These are phyloP conservation scores for Celastrina argiolus DNA, from an alignment of 2,888 invertebrate genomes.

Conservation along the genomic window DNA sequence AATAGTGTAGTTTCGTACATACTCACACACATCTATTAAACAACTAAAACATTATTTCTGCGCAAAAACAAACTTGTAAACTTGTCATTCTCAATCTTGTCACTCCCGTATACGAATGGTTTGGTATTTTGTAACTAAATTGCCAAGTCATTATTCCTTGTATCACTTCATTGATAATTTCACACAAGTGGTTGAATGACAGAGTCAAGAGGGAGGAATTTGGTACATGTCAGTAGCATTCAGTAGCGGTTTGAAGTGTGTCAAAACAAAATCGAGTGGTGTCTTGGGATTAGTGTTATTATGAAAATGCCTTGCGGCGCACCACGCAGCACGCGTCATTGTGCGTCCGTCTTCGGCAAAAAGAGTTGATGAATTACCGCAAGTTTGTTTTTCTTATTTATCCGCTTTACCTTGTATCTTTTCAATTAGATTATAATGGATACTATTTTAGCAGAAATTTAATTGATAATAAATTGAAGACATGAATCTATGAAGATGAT, in stretches of 20 bases:
- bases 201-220: constrained; percentile 46
- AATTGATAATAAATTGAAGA: no score
- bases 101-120: not conserved
- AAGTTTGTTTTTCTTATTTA: constrained; percentile 24
- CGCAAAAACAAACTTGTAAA: not conserved
- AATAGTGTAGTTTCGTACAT: no score
- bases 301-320: constrained; percentile 48
- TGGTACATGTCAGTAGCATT: constrained; percentile 42
- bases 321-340: constrained; percentile 38
- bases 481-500: no score
- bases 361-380: constrained; percentile 21
- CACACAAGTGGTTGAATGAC: constrained; percentile 44
- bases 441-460: not conserved
- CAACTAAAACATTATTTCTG: not conserved
- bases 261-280: constrained; percentile 76
- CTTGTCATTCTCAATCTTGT: not conserved
- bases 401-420: not conserved
- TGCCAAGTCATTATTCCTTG: constrained; percentile 53
- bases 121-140: constrained; percentile 22
- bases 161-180: constrained; percentile 50
- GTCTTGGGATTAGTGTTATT: constrained; percentile 56
- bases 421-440: not conserved
- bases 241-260: constrained; percentile 58
- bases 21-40: no score
- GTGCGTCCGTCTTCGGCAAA: constrained; percentile 21